Evolutionary conservation across 2,113 vertebrate species (phyloP), one percentile per base, ranked within the genome.

Genomic region (Tinamus guttatus): DNA sequence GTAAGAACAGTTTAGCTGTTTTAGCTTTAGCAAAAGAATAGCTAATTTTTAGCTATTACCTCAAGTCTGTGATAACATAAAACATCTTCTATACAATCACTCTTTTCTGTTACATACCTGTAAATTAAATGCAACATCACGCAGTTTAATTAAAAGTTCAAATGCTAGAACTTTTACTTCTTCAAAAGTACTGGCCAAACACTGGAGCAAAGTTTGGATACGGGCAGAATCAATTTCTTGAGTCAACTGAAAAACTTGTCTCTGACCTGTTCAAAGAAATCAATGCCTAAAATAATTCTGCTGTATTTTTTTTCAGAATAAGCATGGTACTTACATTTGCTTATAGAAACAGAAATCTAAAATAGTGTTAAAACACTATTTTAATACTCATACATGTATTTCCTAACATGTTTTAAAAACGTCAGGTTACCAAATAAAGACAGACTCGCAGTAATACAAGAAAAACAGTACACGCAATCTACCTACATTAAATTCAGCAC

Each of bases 101-200:
- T 90, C 28, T 17, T n/a, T 82, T 49, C 22, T 32, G 71, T 47
- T 69, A 71, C 79, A 56, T 96, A 99, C 99, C 99, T 99, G 98
- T 41, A 99, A 98, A n/a, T 94, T 97, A 54, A 98, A 92, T 18
- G 97, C 79, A 40, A 96, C 87, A 32, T 98, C 93, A 25, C 98
- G 98, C 22, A 99, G 98, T 93, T 98, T 99, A 96, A 96, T 98
- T 59, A 99, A 89, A 84, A 99, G 97, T 17, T 96, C 94, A 63
- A 98, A 98, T 7, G 99, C 98, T 89, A 99, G 97, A 47, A 98
- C 94, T 97, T 99, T 99, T 70, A 99, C 98, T 95, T 99, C 99
- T 92, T 99, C 98, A 96, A 99, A 99, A 96, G 99, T 99, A 97
- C 98, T 99, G 87, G 98, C 97, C 15, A 99, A 97, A 83, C 99